phyloP scores from a whole-genome alignment of 1,140 invertebrate species.

The Cylas formicarius region DNA sequence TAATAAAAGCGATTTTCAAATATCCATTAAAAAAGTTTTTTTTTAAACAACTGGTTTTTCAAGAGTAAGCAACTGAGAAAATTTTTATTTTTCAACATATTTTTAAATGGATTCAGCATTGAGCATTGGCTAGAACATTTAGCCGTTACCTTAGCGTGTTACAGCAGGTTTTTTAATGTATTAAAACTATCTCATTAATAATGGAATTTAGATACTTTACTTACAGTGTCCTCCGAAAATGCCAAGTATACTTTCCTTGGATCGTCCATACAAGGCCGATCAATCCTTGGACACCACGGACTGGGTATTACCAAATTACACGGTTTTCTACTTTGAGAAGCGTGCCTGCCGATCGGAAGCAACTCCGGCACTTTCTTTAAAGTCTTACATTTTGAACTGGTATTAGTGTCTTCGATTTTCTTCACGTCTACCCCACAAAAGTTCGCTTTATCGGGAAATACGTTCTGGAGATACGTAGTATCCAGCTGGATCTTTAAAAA shows the following conservation, averaged over 20 bases:
- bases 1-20: no score
- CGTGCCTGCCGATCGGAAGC: slow-evolving; percentile 30
- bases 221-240: slow-evolving; percentile 7
- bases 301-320: slow-evolving; percentile 35
- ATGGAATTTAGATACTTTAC: neutral
- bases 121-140: no score
- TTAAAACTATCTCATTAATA: slow-evolving; percentile 16
- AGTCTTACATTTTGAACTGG: neutral
- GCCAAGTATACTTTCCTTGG: slow-evolving; percentile 27
- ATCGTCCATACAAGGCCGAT: slow-evolving; percentile 28
- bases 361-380: slow-evolving; percentile 32
- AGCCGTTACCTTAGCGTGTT: no score
- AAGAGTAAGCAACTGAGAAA: no score
- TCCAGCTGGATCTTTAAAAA: slow-evolving; percentile 33
- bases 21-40: no score
- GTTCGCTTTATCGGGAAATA: neutral
- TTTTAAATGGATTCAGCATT: no score
- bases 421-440: slow-evolving; percentile 7
- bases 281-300: slow-evolving; percentile 35
- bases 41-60: no score
- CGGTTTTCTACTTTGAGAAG: slow-evolving; percentile 21
- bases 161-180: no score
- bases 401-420: slow-evolving; percentile 12
- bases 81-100: no score
- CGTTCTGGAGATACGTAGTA: neutral